These are phyloP conservation scores for Anoura caudifer DNA, from an alignment of 2,113 vertebrate species.

Conservation along the genomic window DNA sequence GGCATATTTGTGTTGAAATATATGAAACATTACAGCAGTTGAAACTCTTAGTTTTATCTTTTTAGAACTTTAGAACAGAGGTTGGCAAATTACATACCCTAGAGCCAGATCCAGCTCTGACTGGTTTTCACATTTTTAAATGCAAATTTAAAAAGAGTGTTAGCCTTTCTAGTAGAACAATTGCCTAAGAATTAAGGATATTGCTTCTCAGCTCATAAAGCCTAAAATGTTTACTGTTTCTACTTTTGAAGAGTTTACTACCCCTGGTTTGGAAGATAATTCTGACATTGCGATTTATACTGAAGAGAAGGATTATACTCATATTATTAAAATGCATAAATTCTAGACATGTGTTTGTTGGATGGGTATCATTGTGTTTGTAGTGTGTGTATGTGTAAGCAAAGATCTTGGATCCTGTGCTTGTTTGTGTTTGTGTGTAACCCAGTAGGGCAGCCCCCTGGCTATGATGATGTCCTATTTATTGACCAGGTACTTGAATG, in stretches of 20 bases:
- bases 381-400: not conserved
- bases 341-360: not conserved
- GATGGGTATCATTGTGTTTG: not conserved
- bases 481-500: not conserved
- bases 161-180: not conserved
- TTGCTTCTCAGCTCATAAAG: not conserved
- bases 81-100: not conserved
- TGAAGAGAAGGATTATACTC: not conserved
- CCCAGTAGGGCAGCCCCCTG: not conserved
- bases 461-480: not conserved
- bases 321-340: not conserved
- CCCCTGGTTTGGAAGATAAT: not conserved
- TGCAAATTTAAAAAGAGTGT: not conserved
- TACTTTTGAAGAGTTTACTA: not conserved
- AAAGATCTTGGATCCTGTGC: not conserved
- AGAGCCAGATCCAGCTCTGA: not conserved
- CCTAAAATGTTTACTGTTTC: not conserved
- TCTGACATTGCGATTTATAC: not conserved
- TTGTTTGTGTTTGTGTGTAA: not conserved
- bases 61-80: not conserved
- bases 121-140: not conserved
- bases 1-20: not conserved
- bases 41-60: not conserved
- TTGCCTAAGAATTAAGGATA: not conserved
- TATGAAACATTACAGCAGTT: not conserved